phyloP scores from a whole-genome alignment of 2,797 vertebrate species.

The Myotis findleyi region DNA sequence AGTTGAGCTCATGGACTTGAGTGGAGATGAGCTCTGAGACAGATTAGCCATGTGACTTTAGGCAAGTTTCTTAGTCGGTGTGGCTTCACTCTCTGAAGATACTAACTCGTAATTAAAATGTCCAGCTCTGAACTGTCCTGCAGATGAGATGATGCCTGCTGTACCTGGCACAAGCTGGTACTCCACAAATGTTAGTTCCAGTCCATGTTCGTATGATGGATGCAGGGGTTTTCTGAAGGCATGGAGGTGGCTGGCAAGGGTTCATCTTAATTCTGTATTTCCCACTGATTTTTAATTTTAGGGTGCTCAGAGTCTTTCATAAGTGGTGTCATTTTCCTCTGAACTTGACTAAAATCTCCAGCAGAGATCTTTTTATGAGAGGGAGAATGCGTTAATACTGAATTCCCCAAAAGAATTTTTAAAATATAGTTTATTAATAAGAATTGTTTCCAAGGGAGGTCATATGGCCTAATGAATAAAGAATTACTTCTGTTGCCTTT shows the following conservation, averaged over 20 bases:
- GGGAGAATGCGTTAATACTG: not conserved
- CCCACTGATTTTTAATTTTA: not conserved
- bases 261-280: not conserved
- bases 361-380: not conserved
- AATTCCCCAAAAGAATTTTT: not conserved
- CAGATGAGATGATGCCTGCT: not conserved
- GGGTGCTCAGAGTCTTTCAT: not conserved
- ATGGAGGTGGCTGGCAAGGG: not conserved
- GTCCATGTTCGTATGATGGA: not conserved
- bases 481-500: slow-evolving; percentile 27
- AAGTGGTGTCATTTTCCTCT: not conserved
- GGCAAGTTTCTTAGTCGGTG: not conserved
- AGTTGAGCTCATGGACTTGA: not conserved
- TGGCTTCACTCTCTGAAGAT: not conserved
- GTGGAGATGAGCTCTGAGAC: not conserved
- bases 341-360: not conserved
- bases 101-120: not conserved
- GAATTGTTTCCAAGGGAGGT: not conserved
- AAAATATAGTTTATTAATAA: slow-evolving; percentile 13
- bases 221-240: not conserved
- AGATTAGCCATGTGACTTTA: not conserved
- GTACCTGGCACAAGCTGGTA: not conserved
- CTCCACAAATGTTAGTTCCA: not conserved
- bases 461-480: not conserved
- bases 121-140: not conserved